phyloP scores from a whole-genome alignment of 2,888 invertebrate species.

The Deladenus siricidicola region DNA sequence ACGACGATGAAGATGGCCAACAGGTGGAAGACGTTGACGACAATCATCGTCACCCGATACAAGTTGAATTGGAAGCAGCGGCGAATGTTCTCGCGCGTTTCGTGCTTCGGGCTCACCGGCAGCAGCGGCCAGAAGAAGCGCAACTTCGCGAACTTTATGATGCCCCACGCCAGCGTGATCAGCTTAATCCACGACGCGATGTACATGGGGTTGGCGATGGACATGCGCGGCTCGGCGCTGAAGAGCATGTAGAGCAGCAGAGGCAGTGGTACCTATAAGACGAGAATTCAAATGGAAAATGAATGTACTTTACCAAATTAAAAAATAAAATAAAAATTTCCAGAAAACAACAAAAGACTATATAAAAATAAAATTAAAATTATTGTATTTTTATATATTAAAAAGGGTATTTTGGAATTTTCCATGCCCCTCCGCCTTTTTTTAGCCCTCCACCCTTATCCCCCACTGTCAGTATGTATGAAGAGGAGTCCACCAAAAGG shows the following conservation, averaged over 20 bases:
- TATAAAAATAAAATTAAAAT: no score
- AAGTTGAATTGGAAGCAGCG: slow-evolving; percentile 48
- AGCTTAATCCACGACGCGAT: slow-evolving; percentile 48
- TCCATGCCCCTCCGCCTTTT: no score
- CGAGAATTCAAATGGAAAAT: background rate
- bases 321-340: no score
- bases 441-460: no score
- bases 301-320: no score
- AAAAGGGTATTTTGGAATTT: no score
- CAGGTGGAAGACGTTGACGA: slow-evolving; percentile 51
- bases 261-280: slow-evolving; percentile 50
- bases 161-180: slow-evolving; percentile 52
- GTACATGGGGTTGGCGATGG: slow-evolving; percentile 45
- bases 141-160: slow-evolving; percentile 52
- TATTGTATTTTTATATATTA: no score
- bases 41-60: slow-evolving; percentile 48
- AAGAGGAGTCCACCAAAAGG: no score
- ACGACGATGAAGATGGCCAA: slow-evolving; percentile 33
- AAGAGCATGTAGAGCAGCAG: slow-evolving; percentile 46
- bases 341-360: no score
- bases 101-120: slow-evolving; percentile 51
- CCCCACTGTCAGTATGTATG: no score
- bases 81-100: slow-evolving; percentile 49
- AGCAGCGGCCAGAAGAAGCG: slow-evolving; percentile 52
- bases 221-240: slow-evolving; percentile 49